Base-by-base conservation (phyloP, 1,140 invertebrate genomes). In the Lasioglossum albipes region DNA sequence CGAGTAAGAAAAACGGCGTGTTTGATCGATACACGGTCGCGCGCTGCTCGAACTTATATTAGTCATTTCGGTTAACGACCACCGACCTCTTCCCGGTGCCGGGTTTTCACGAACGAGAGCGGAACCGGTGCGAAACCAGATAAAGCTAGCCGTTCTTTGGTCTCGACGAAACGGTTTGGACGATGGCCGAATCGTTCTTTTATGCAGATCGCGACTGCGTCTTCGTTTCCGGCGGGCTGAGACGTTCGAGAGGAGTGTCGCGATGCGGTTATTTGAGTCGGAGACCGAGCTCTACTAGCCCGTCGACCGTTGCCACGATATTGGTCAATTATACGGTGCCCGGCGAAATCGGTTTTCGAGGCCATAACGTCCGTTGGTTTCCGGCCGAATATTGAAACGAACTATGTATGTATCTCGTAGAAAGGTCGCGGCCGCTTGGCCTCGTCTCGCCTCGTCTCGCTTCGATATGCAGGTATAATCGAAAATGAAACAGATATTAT, bases 371-470 rank as follows among this genome's bases (percentile, higher is more conserved):
- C 54, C 57, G 72, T 70, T 61, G 67, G 81, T 79, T 85, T 83
- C 81, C 81, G 83, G 71, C 59, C 61, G 83, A 81, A 85, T 84
- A 82, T 85, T 81, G 70, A 81, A 84, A 85, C 83, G 76, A 85
- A 78, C 84, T 85, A n/a, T n/a, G n/a, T n/a, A n/a, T n/a, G n/a
- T n/a, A 85, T 85, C 81, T 84, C 77, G 73, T 45, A 22, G 49
- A 16, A 12, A 45, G 36, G 20, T 69, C 42, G 13, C 18, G 61
- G 66, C 41, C 76, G 65, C 18, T 57, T 31, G 41, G 36, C 57
- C 67, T 27, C 20, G 20, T 7, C 52, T 22, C 57, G 62, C 27
- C 20, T 18, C 20, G 57, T 0, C 18, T 20, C 70, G 64, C 1
- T 75, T 12, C 16, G n/a, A n/a, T 12, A n/a, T 12, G 3, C 3